Evolutionary conservation across 1,140 invertebrate genomes (phyloP).

Genomic region (Drosophila truncata): DNA sequence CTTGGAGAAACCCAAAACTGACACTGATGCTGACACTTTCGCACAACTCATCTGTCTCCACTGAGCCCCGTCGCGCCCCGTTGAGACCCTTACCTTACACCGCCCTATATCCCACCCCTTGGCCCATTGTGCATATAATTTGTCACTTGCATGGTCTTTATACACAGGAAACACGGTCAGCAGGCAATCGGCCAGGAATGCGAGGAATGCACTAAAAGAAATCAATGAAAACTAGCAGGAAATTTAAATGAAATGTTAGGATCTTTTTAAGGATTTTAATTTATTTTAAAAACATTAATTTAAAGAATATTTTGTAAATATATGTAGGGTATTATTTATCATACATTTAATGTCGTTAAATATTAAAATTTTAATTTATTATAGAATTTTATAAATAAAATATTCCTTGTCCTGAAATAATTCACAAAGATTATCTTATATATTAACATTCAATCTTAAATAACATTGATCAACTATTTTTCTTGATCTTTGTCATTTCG

Average conservation of each 20-base stretch:
- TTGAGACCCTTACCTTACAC: neutral
- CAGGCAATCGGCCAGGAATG: constrained; percentile 13
- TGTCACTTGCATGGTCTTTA: constrained; percentile 64
- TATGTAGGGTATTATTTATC: too few relatives aligned
- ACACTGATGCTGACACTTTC: constrained; percentile 64
- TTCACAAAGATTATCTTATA: too few relatives aligned
- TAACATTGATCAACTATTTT: too few relatives aligned
- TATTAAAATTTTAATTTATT: too few relatives aligned
- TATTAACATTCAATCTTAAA: too few relatives aligned
- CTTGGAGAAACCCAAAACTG: constrained; percentile 45
- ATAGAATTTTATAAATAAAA: too few relatives aligned
- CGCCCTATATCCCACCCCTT: neutral
- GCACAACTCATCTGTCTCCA: constrained; percentile 50
- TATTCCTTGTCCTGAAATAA: too few relatives aligned
- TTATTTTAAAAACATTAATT: too few relatives aligned
- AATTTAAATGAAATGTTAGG: neutral
- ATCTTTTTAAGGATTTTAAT: too few relatives aligned
- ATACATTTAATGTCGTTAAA: too few relatives aligned
- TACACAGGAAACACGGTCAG: constrained; percentile 36
- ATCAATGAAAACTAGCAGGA: neutral
- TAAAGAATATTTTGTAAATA: too few relatives aligned
- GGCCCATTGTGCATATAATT: constrained; percentile 57
- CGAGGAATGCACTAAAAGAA: neutral
- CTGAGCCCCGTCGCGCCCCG: neutral
- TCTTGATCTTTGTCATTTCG: constrained; percentile 31